Evolutionary conservation across 2,797 vertebrate species (phyloP).

Genomic region (Enteromius viviparus): DNA sequence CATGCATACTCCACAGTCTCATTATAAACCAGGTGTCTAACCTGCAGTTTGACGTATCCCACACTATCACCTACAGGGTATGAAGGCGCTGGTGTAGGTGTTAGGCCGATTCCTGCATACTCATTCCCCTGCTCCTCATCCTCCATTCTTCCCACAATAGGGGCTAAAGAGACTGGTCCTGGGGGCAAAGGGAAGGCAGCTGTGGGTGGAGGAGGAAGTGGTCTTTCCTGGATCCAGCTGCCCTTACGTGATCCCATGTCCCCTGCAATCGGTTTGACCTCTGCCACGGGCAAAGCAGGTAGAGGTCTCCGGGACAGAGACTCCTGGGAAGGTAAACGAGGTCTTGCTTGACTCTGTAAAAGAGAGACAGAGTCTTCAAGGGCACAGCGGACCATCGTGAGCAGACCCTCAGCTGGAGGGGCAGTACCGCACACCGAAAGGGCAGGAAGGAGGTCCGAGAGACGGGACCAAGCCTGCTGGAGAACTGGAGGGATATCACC

Average conservation of each 20-base stretch:
- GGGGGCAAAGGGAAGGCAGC: slow-evolving; percentile 73
- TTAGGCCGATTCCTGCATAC: slow-evolving; percentile 86
- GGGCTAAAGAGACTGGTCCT: slow-evolving; percentile 63
- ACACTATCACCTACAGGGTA: slow-evolving; percentile 79
- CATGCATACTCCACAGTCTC: neutral
- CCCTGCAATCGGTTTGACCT: slow-evolving; percentile 72
- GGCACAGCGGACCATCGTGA: slow-evolving; percentile 74
- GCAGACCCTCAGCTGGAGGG: slow-evolving; percentile 74
- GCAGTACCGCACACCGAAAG: slow-evolving; percentile 69
- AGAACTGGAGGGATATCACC: slow-evolving; percentile 75
- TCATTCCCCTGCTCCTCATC: slow-evolving; percentile 83
- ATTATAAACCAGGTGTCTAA: slow-evolving; percentile 55
- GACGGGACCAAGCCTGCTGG: slow-evolving; percentile 76
- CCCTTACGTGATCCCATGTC: slow-evolving; percentile 87
- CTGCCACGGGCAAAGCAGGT: slow-evolving; percentile 83
- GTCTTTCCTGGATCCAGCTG: slow-evolving; percentile 92
- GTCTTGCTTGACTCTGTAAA: slow-evolving; percentile 79
- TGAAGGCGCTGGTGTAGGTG: slow-evolving; percentile 68
- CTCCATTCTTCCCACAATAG: slow-evolving; percentile 66
- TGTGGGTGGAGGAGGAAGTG: slow-evolving; percentile 87
- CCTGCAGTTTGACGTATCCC: slow-evolving; percentile 85
- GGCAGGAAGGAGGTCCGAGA: slow-evolving; percentile 78
- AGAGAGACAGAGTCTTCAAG: slow-evolving; percentile 78
- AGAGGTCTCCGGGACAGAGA: slow-evolving; percentile 88
- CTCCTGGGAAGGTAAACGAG: slow-evolving; percentile 87